phyloP scores from a whole-genome alignment of 2,797 vertebrate species.

The Sylvia borin region DNA sequence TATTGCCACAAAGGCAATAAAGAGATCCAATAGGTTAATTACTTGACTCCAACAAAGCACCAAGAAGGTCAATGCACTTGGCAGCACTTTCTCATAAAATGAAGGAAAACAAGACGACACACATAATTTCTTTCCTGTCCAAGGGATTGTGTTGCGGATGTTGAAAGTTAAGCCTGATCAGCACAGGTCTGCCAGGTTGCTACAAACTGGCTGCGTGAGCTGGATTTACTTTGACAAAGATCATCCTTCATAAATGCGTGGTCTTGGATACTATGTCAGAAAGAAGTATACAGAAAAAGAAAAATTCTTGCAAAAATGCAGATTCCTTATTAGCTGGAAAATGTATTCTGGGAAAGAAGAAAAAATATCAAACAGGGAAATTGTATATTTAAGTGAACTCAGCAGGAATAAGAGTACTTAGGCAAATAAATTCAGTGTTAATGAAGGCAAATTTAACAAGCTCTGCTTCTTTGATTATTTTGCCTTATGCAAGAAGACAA shows the following conservation, averaged over 20 bases:
- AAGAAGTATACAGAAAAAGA: not conserved
- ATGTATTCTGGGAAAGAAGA: not conserved
- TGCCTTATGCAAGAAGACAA: constrained; percentile 47
- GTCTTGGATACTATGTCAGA: not conserved
- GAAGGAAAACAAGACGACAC: constrained; percentile 8
- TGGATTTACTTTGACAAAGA: not conserved
- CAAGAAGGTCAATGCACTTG: not conserved
- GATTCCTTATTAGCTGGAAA: constrained; percentile 10
- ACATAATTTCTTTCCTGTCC: not conserved
- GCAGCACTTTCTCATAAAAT: not conserved
- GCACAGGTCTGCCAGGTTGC: not conserved
- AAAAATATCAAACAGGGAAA: constrained; percentile 30
- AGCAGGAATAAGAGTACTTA: constrained; percentile 62
- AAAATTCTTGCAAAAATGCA: not conserved
- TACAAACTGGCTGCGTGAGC: not conserved
- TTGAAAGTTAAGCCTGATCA: constrained; percentile 9
- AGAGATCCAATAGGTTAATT: constrained; percentile 7
- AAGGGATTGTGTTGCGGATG: not conserved
- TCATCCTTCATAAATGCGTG: not conserved
- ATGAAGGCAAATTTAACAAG: constrained; percentile 54
- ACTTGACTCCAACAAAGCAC: constrained; percentile 1
- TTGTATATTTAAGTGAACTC: constrained; percentile 37
- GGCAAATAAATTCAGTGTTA: constrained; percentile 66
- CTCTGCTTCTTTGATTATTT: constrained; percentile 63
- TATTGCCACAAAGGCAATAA: constrained; percentile 20